A percentile compares a stretch with the other conserved stretches of the same genome.
phyloP scores from a whole-genome alignment of 2,888 invertebrate species.

The Caenorhabditis zanzibari region DNA sequence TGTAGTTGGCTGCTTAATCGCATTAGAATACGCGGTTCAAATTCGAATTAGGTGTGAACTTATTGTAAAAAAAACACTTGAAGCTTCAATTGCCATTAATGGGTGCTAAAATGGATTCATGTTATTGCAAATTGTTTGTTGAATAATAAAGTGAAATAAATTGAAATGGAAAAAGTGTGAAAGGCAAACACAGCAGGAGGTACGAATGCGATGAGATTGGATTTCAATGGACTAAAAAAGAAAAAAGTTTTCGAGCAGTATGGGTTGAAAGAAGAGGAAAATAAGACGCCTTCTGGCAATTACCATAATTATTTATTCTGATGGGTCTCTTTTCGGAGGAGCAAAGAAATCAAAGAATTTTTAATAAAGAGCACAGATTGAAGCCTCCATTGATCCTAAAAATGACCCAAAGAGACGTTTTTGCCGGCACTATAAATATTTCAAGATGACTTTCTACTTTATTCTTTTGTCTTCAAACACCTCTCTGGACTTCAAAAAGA shows the following conservation, averaged over 20 bases:
- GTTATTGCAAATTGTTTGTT: background rate
- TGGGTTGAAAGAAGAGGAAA: conserved; percentile 8
- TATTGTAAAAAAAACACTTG: conserved; percentile 23
- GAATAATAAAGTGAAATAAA: background rate
- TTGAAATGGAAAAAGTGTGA: conserved; percentile 16
- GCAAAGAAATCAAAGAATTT: conserved; percentile 8
- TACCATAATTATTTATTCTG: conserved; percentile 64
- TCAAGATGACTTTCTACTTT: conserved; percentile 19
- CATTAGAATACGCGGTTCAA: conserved; percentile 19
- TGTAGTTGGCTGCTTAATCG: conserved; percentile 19
- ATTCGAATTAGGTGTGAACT: conserved; percentile 37
- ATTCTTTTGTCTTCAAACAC: conserved; percentile 29
- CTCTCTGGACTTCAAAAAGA: conserved; percentile 8
- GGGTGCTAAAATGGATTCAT: conserved; percentile 2
- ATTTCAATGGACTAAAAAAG: conserved; percentile 27
- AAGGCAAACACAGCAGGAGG: conserved; percentile 11
- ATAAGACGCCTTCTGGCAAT: conserved; percentile 44
- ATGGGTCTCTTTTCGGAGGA: conserved; percentile 25
- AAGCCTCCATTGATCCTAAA: background rate
- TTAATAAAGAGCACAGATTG: background rate
- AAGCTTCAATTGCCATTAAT: conserved; percentile 17
- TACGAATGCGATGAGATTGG: conserved; percentile 33
- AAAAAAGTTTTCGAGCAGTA: conserved; percentile 13
- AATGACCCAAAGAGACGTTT: background rate
- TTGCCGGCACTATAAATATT: conserved; percentile 19